These are phyloP conservation scores for Catagonus wagneri DNA, from an alignment of 2,113 vertebrate genomes.

Conservation along the genomic window DNA sequence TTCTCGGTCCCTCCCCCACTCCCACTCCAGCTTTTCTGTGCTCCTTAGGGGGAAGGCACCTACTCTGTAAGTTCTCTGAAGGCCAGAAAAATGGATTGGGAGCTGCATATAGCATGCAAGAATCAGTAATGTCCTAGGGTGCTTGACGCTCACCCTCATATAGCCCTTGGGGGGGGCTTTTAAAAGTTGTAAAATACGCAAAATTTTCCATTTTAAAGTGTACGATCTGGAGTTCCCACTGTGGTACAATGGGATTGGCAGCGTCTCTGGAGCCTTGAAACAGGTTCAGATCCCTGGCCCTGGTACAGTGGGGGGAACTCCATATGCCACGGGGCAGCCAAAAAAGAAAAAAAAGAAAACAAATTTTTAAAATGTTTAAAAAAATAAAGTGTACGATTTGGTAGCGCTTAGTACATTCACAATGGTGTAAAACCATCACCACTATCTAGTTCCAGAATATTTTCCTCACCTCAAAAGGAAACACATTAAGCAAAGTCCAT, in stretches of 20 bases:
- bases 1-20: not conserved
- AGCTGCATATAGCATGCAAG: not conserved
- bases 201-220: not conserved
- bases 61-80: not conserved
- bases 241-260: no score
- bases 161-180: not conserved
- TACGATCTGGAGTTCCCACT: no score
- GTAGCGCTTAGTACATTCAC: not conserved
- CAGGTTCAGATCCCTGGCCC: no score
- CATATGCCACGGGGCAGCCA: not conserved
- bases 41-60: not conserved
- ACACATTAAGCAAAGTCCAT: not conserved
- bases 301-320: no score
- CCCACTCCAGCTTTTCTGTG: not conserved
- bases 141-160: not conserved
- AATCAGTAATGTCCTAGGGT: not conserved
- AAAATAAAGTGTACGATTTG: not conserved
- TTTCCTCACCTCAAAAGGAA: slow-evolving; percentile 14
- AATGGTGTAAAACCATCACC: not conserved
- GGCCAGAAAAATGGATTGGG: not conserved
- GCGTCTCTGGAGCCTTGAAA: no score
- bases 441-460: slow-evolving; percentile 14
- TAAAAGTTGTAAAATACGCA: not conserved
- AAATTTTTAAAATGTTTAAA: not conserved
- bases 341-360: not conserved